Evolutionary conservation across 2,797 vertebrate genomes (phyloP).

Genomic region (Acanthurus tractus): DNA sequence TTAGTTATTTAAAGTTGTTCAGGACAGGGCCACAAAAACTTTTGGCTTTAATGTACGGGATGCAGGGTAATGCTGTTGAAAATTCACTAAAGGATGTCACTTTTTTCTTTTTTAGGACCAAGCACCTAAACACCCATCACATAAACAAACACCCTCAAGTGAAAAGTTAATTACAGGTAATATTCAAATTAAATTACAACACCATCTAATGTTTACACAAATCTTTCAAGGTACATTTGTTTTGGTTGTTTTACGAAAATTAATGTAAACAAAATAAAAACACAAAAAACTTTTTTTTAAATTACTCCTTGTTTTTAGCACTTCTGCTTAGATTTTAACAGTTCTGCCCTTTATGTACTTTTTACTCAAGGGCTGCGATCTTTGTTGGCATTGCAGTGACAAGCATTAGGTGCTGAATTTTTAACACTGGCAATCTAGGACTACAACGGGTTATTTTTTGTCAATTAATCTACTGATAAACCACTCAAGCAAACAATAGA

Average conservation of each 20-base stretch:
- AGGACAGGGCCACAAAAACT: neutral
- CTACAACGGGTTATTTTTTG: too few species aligned
- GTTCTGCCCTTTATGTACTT: neutral
- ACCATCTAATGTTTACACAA: neutral
- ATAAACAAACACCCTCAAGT: slow-evolving; percentile 38
- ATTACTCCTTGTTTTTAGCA: too few species aligned
- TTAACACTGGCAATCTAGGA: too few species aligned
- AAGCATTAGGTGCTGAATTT: neutral
- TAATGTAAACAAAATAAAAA: neutral
- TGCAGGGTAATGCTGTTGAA: neutral
- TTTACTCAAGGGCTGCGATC: neutral
- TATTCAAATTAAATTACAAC: neutral
- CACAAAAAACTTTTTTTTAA: too few species aligned
- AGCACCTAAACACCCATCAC: slow-evolving; percentile 45
- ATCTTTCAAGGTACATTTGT: neutral
- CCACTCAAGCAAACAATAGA: too few species aligned
- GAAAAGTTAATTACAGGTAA: slow-evolving; percentile 66
- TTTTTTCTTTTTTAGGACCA: slow-evolving; percentile 7
- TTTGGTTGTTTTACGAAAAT: neutral
- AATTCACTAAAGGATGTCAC: neutral
- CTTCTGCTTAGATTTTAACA: neutral
- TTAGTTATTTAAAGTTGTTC: neutral
- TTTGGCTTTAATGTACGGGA: neutral
- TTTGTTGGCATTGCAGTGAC: neutral
- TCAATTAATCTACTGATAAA: too few species aligned